phyloP scores from a whole-genome alignment of 1,140 invertebrate species.

The Cotesia vestalis region DNA sequence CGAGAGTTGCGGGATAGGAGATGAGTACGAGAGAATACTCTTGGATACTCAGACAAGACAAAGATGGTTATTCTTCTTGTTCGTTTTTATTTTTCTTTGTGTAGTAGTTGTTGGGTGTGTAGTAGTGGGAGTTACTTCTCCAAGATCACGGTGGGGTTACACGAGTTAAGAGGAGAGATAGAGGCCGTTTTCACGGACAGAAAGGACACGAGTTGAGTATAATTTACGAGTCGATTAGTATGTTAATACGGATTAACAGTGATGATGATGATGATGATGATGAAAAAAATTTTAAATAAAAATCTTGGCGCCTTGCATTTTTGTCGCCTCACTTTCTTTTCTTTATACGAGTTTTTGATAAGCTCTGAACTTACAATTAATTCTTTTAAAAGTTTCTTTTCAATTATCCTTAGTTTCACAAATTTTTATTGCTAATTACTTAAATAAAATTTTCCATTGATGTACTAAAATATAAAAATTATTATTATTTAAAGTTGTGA shows the following conservation, averaged over 20 bases:
- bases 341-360: slow-evolving; percentile 8
- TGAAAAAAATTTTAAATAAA: slow-evolving; percentile 18
- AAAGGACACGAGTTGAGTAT: slow-evolving; percentile 41
- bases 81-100: too few relatives aligned
- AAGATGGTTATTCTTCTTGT: too few relatives aligned
- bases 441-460: not conserved
- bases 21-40: too few relatives aligned
- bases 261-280: slow-evolving; percentile 7
- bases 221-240: slow-evolving; percentile 56
- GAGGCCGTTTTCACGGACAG: slow-evolving; percentile 40
- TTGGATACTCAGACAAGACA: too few relatives aligned
- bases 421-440: not conserved
- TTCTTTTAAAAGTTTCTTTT: not conserved
- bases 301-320: slow-evolving; percentile 45
- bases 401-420: not conserved
- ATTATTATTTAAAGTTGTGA: too few relatives aligned
- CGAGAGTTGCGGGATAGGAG: too few relatives aligned
- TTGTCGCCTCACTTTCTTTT: slow-evolving; percentile 37
- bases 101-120: not conserved
- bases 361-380: not conserved
- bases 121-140: not conserved
- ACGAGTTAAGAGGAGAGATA: slow-evolving; percentile 1
- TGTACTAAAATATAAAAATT: too few relatives aligned
- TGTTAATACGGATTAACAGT: slow-evolving; percentile 51
- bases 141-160: slow-evolving; percentile 22